Percentiles rank a stretch among this genome's conserved stretches.
These are phyloP conservation scores for Stictocephala bisonia DNA, from an alignment of 2,888 invertebrate genomes.

Conservation along the genomic window DNA sequence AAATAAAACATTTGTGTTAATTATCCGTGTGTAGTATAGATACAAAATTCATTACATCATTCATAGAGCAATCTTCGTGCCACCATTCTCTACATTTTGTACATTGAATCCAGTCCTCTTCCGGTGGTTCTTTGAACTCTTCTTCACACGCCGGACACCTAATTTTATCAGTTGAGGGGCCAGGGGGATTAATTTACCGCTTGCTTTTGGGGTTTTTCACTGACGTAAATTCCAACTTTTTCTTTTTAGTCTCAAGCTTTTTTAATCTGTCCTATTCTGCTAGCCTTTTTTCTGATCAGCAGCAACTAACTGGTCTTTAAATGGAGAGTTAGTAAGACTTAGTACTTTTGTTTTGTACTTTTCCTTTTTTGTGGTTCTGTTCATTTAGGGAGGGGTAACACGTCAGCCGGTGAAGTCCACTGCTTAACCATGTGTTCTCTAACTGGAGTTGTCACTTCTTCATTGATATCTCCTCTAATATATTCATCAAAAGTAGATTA, in stretches of 20 bases:
- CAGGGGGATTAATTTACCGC: too few relatives aligned
- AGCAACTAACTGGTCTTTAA: constrained; percentile 7
- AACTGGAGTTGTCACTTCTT: not conserved
- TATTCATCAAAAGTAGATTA: not conserved
- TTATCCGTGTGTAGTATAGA: too few relatives aligned
- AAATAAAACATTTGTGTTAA: too few relatives aligned
- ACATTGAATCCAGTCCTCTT: constrained; percentile 36
- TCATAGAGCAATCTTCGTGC: too few relatives aligned
- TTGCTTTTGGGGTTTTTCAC: too few relatives aligned
- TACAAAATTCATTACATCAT: too few relatives aligned
- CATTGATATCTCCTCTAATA: constrained; percentile 3
- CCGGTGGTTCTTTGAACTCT: constrained; percentile 12
- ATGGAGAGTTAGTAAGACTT: constrained; percentile 26
- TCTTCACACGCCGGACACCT: constrained; percentile 26
- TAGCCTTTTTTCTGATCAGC: too few relatives aligned
- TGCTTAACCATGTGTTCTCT: not conserved
- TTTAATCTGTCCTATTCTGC: constrained; percentile 6
- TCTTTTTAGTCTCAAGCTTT: not conserved
- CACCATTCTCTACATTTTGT: constrained; percentile 18
- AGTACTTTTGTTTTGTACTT: constrained; percentile 6
- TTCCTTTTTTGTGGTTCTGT: not conserved
- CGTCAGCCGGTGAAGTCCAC: not conserved
- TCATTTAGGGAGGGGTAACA: not conserved
- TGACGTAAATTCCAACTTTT: too few relatives aligned
- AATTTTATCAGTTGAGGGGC: not conserved